Evolutionary conservation across 2,113 vertebrate genomes (phyloP), one percentile per base, ranked within the genome.

Genomic region (Mirounga angustirostris): DNA sequence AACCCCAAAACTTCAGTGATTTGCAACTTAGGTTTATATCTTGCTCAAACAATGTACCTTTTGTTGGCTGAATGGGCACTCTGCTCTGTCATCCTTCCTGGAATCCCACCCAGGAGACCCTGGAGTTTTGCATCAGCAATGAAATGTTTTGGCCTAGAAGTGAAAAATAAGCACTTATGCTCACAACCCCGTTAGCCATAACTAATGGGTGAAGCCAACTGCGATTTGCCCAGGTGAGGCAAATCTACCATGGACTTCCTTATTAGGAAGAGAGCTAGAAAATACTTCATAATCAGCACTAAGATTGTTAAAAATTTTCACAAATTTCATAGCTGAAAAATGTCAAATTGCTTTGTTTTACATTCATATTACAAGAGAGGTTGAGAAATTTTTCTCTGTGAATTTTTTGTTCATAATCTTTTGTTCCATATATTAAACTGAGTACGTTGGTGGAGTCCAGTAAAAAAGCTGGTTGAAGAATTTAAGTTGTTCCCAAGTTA

Each of bases 401-500:
- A 91, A 61, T 80, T 91, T 10, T 46, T 96, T 59, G 14, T 56
- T 92, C 24, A 15, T 87, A 11, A 56, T 78, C 52, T 79, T 82
- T 84, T 81, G n/a, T 92, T 33, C 59, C 59, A 46, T 11, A 33
- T 86, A 40, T 92, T 93, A 83, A 73, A 69, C 4, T 73, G 26
- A 18, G 33, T 58, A 36, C 73, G 61, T 40, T 65, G 18, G 18
- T 14, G 6, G 63, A 85, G 28, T 46, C 46, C 26, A 21, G 33
- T 58, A 63, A 78, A 65, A 83, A 91, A 61, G 26, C 26, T 67
- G n/a, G 19, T 50, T 81, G 93, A 85, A 11, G 40, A 73, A 87
- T 81, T 84, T 78, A 90, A 89, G 28, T 85, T 88, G 7, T 84
- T 93, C 59, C 97, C 33, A 56, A 30, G 54, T 85, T 80, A 67